Base-by-base conservation (phyloP, 2,888 invertebrate species). In the Nebria salina region DNA sequence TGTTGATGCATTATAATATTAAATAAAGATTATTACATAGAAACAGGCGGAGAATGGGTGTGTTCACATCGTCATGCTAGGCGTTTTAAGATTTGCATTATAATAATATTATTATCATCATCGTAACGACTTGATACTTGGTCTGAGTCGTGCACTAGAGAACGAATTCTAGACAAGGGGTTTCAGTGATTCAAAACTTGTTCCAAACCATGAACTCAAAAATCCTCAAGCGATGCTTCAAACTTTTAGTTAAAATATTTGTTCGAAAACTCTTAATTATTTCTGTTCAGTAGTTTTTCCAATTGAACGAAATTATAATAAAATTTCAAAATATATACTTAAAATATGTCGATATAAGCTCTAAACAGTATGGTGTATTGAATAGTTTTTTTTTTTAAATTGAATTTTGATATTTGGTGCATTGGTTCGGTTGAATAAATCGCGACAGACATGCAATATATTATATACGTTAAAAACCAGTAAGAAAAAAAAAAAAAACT, bases 31-130 rank as follows among this genome's bases (percentile, higher is more conserved):
- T 70, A 70, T 70, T 70, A 70, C 25, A 70, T 11, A 20, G 70
- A 70, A 70, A 70, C 70, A 70, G 70, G 70, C 70, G 70, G 70
- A 34, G 11, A 26, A n/a, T 70, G 70, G 70, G 70, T 70, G 70
- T 70, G 70, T 70, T 11, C 70, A 70, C 34, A 25, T 70, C 70
- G 20, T 70, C 70, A 70, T 70, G 34, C 26, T 34, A 70, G 70
- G 70, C 70, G 70, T 70, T 70, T 25, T 5, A 25, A 70, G 70
- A 70, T 70, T 70, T 70, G 70, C 70, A 70, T 70, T 70, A 70
- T 70, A 70, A 70, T 70, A 70, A 15, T 70, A 70, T 70, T 70
- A 70, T 70, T 70, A 70, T 70, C 34, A 70, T 70, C 34, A 70
- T 70, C 70, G 70, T 70, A 70, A 70, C 70, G 25, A 70, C 70